Evolutionary conservation across 1,140 invertebrate species (phyloP).

Genomic region (Plectus sambesii): DNA sequence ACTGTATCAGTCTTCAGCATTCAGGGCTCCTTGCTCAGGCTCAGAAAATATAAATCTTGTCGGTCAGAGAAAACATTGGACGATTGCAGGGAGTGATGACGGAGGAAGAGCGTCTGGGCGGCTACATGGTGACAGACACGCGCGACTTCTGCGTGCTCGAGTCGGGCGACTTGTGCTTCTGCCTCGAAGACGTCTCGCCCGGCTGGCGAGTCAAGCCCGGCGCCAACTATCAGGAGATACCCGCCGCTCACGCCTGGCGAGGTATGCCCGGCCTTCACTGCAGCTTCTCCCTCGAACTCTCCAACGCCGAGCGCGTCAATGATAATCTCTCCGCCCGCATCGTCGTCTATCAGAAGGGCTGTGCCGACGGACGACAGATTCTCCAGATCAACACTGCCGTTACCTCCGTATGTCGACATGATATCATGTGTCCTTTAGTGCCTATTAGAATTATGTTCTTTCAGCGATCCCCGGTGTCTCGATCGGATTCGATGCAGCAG

Average conservation of each 20-base stretch:
- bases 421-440: no score
- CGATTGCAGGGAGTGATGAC: no score
- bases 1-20: no score
- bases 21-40: no score
- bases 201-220: slow-evolving; percentile 20
- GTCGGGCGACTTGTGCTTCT: slow-evolving; percentile 35
- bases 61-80: no score
- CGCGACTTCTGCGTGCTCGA: slow-evolving; percentile 31
- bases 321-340: slow-evolving; percentile 11
- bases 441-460: no score
- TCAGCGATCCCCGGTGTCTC: no score
- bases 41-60: no score
- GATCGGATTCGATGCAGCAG: no score
- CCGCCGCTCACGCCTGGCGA: slow-evolving; percentile 34
- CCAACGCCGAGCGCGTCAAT: slow-evolving; percentile 3
- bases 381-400: slow-evolving; percentile 19
- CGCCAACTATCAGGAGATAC: slow-evolving; percentile 29
- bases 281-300: slow-evolving; percentile 18
- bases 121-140: slow-evolving; percentile 28
- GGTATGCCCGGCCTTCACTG: slow-evolving; percentile 42
- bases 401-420: no score
- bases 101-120: slow-evolving; percentile 22
- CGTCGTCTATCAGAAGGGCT: slow-evolving; percentile 39
- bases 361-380: slow-evolving; percentile 30
- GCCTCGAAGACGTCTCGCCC: slow-evolving; percentile 32